Evolutionary conservation across 2,888 invertebrate genomes (phyloP), one percentile per base, ranked within the genome.

Genomic region (Diabrotica balteata): DNA sequence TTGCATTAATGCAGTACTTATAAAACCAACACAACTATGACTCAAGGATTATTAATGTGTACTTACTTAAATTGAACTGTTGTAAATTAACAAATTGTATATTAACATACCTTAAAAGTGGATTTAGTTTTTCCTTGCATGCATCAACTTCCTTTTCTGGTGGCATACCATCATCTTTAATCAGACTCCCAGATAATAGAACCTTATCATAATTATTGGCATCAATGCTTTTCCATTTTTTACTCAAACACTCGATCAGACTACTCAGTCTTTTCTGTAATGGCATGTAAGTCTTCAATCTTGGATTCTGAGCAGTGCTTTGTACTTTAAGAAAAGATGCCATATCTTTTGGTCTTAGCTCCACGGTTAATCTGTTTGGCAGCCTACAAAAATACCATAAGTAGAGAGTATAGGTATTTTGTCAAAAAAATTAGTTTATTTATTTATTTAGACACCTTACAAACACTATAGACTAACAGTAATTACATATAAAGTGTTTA

Each of bases 321-420:
- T 96, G 96, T 45, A 97, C 95, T 76, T 90, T 89, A 78, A 92
- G 88, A 91, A 95, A 96, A 43, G 95, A 90, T 72, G 86, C 86
- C 85, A 92, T 92, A 77, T 90, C 90, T 68, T 91, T 90, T 42
- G 97, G 96, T 68, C 89, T 88, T 72, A 95, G 85, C 80, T 90
- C 88, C 59, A 97, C 89, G 60, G 88, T 87, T 45, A 96, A 89
- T 80, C 93, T 90, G 53, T 90, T 87, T 32, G 96, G 96, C 69
- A 96, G 55, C 44, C 55, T 57, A 57, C 11, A 57, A 45, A 11
- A 55, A 7, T 44, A 45, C 8, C 17, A 57, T 4, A 47, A 47
- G 1, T 4, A 4, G 32, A 32, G 0, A 5, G 32, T 32, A 32
- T 32, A 17, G 17, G 17, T 1, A 17, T 17, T 17, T 17, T 17